phyloP scores from a whole-genome alignment of 2,888 invertebrate genomes.

The Portevinia maculata region DNA sequence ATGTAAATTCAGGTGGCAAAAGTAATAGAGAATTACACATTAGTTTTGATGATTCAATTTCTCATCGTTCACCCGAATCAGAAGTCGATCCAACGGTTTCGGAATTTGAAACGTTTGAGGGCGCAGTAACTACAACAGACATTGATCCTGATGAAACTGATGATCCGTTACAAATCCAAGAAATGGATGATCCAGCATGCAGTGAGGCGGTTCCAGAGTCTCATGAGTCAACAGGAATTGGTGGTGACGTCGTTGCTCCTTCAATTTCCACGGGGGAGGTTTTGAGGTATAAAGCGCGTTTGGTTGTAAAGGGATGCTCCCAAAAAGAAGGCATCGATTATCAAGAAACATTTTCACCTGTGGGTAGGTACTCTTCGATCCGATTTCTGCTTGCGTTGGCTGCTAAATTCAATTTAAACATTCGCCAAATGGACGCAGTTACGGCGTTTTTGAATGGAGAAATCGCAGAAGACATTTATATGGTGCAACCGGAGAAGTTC shows the following conservation, averaged over 20 bases:
- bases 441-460: slow-evolving; percentile 61
- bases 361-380: too few species aligned
- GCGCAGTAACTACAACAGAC: not conserved
- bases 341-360: too few species aligned
- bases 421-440: slow-evolving; percentile 55
- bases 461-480: slow-evolving; percentile 60
- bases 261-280: not conserved
- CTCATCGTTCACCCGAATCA: not conserved
- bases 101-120: slow-evolving; percentile 1
- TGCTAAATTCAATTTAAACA: slow-evolving; percentile 8
- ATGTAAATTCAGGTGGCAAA: slow-evolving; percentile 9
- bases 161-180: not conserved
- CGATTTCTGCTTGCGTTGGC: slow-evolving; percentile 5
- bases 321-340: slow-evolving; percentile 25
- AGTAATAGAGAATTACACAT: slow-evolving; percentile 1
- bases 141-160: not conserved
- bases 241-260: not conserved
- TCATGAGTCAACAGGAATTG: not conserved
- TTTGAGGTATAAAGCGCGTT: not conserved
- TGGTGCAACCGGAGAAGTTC: slow-evolving; percentile 71
- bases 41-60: not conserved
- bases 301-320: slow-evolving; percentile 16
- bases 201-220: too few species aligned
- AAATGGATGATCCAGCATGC: not conserved
- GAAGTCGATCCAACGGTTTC: not conserved